These are phyloP conservation scores for Laothoe populi DNA, from an alignment of 2,888 invertebrate species.

Conservation along the genomic window DNA sequence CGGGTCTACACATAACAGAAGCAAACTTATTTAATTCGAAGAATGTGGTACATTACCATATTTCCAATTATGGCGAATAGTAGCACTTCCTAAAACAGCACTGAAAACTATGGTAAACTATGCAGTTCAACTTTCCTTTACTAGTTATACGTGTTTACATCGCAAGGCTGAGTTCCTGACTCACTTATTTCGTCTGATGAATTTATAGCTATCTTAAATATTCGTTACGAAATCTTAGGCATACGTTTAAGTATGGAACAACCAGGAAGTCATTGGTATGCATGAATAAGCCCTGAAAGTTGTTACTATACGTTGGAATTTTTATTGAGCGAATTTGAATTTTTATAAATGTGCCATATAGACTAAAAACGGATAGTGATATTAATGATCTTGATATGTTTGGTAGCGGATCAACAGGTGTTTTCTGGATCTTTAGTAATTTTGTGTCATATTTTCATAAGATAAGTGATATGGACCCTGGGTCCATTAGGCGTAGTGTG, in stretches of 20 bases:
- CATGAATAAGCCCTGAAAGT: background rate
- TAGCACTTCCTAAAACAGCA: constrained; percentile 18
- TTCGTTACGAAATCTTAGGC: background rate
- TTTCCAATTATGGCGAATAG: constrained; percentile 5
- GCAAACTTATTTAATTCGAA: background rate
- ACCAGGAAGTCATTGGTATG: constrained; percentile 1
- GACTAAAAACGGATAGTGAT: too few species aligned
- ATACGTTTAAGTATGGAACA: background rate
- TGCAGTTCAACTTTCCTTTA: constrained; percentile 15
- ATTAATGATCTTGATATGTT: too few species aligned
- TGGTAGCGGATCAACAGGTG: too few species aligned
- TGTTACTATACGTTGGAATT: background rate
- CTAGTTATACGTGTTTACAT: constrained; percentile 9
- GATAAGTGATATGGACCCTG: too few species aligned
- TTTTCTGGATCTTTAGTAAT: too few species aligned
- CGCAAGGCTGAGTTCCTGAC: constrained; percentile 17
- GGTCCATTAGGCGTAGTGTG: too few species aligned
- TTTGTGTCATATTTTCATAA: too few species aligned
- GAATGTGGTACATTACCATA: constrained; percentile 18
- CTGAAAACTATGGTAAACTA: background rate
- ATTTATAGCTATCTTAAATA: constrained; percentile 17
- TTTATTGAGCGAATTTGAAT: background rate
- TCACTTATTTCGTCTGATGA: constrained; percentile 4
- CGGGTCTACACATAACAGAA: background rate
- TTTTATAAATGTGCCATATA: too few species aligned